Evolutionary conservation across 2,113 vertebrate species (phyloP), one percentile per base, ranked within the genome.

Genomic region (Etia nguti): DNA sequence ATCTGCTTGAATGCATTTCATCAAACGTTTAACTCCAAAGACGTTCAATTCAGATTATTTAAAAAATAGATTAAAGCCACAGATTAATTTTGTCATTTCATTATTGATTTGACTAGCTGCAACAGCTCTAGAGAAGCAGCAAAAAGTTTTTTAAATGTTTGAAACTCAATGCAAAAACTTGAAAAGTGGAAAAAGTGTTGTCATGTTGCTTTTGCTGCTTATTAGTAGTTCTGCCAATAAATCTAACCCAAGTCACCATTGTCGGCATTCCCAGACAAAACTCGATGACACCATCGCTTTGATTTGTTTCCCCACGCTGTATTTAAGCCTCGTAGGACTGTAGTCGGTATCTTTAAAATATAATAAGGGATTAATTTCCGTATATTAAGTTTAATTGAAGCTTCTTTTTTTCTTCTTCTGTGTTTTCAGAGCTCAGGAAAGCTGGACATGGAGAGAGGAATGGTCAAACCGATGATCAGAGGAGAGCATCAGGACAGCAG

Each of bases 401-500:
- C 24, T 13, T 57, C 11, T 36, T 13, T 15, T 18, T 3, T 80
- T 1, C 13, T 6, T 6, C 4, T 70, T 73, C 3, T 80, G 18
- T 90, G n/a, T 75, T 34, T 86, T 38, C 93, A 99, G 98, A 98
- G 98, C 92, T 96, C 97, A 55, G 96, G 97, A 38, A 97, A 98
- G 92, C 95, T 99, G 95, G 98, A 99, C 18, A 96, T 97, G 89
- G 98, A 99, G 91, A 94, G 97, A 82, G 97, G 98, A 16, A 97
- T 98, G 97, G 98, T 99, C 87, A 99, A 98, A 92, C 98, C 98
- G 0, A 97, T 97, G 97, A 95, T 98, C 16, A 92, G 98, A n/a
- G 92, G 95, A 90, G 98, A 99, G 73, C 97, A 97, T 93, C 97
- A 97, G 82, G 98, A 99, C 18, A 95, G 92, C 96, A 98, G 98